These are phyloP conservation scores for Fragum fragum DNA, from an alignment of 2,888 invertebrate genomes.

Conservation along the genomic window DNA sequence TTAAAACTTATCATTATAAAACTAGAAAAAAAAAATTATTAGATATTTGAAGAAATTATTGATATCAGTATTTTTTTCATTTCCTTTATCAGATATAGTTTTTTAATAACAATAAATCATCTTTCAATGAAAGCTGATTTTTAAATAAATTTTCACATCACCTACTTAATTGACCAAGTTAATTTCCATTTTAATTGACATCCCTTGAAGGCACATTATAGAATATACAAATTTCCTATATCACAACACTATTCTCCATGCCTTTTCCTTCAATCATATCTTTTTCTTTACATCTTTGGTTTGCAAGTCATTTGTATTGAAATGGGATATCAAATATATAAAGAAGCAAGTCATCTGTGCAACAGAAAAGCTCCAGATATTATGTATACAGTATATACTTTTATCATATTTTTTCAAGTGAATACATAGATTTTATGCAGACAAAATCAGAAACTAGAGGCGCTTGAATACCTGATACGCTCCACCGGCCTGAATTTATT, in stretches of 20 bases:
- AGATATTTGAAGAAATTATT: too few relatives aligned
- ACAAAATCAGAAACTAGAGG: too few relatives aligned
- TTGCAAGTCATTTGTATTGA: not conserved
- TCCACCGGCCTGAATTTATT: too few relatives aligned
- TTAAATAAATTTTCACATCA: not conserved
- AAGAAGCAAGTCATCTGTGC: not conserved
- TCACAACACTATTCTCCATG: not conserved
- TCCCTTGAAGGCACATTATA: not conserved
- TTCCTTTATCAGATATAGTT: not conserved
- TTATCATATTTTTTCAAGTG: too few relatives aligned
- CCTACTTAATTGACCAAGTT: not conserved
- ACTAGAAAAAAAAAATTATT: too few relatives aligned
- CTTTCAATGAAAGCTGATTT: not conserved
- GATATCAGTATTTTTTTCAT: too few relatives aligned
- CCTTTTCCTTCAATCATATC: not conserved
- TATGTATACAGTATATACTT: too few relatives aligned
- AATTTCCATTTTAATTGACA: conserved; percentile 6
- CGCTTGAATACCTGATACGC: too few relatives aligned
- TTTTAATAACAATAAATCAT: not conserved
- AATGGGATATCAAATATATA: not conserved
- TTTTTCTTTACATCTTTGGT: not conserved
- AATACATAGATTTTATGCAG: too few relatives aligned
- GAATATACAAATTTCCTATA: not conserved
- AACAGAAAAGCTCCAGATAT: not conserved
- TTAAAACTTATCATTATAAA: too few relatives aligned